Percentiles rank a stretch among this genome's conserved stretches.
These are phyloP conservation scores for Apodemus agrarius DNA, from an alignment of 2,797 vertebrate species.

Conservation along the genomic window DNA sequence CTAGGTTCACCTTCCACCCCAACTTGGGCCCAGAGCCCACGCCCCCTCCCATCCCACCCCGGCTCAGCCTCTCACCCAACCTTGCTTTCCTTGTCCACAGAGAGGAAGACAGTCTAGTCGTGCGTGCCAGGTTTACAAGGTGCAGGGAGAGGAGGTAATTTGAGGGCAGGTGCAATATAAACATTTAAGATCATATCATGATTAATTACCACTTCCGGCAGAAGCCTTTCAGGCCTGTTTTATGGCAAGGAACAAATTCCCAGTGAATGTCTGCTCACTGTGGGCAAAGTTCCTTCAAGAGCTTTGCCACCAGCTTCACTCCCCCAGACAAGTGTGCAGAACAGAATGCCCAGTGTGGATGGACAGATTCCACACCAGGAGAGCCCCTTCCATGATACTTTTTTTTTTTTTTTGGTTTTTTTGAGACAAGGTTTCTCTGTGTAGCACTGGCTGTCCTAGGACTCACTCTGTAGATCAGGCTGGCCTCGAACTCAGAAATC, in stretches of 20 bases:
- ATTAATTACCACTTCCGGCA: constrained; percentile 77
- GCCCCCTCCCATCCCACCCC: neutral
- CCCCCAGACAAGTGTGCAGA: neutral
- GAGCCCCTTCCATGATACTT: neutral
- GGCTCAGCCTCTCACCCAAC: neutral
- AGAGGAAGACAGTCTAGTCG: neutral
- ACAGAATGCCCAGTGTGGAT: neutral
- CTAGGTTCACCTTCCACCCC: neutral
- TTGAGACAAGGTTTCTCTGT: too few species aligned
- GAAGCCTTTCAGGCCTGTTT: constrained; percentile 74
- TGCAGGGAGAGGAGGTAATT: constrained; percentile 30
- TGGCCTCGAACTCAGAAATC: too few species aligned
- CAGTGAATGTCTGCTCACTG: neutral
- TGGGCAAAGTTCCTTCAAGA: neutral
- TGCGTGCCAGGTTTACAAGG: neutral
- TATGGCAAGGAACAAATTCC: constrained; percentile 31
- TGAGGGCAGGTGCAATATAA: constrained; percentile 66
- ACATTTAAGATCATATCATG: constrained; percentile 72
- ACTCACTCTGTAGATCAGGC: too few species aligned
- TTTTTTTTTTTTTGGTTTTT: too few species aligned
- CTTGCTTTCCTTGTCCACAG: neutral
- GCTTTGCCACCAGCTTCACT: fast-evolving
- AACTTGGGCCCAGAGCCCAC: too few species aligned
- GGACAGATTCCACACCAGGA: neutral
- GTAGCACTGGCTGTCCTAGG: too few species aligned